Base-by-base conservation (phyloP, 2,888 invertebrate species). In the Tubulanus polymorphus region DNA sequence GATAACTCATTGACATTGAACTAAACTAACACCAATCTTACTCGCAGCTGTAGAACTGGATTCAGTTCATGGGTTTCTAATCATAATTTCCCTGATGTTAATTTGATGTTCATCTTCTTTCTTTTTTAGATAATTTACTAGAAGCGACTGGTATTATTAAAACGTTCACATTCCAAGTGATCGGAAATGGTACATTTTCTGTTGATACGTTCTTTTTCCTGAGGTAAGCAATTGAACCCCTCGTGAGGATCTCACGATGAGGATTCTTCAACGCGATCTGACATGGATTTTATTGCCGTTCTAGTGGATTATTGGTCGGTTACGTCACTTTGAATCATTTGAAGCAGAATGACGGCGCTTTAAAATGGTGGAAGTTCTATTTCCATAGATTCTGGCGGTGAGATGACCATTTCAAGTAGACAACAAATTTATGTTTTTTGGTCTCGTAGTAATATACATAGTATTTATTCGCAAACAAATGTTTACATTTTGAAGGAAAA, bases 181-280 rank as follows among this genome's bases (percentile, higher is more conserved):
- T 79, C 3, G 51, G 70, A 20, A 69, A 72, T 18, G 73, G 68
- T 8, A 64, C 72, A 2, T 66, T 69, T 30, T 71, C 74, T 8
- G 75, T 76, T 2, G 78, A 79, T 54, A 73, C 75, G 0, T 79
- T 79, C 65, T 75, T 79, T 54, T 37, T 75, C 32, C 65, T 79
- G 51, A 75, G 76, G 77, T 78, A 15, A 41, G 5, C 10, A 12
- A 32, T 12, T 10, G 35, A 32, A 32, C 5, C 6, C 6, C 15
- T 15, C 41, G 15, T 15, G 20, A 41, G 5, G 15, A 15, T 5
- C 6, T 8, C 41, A 41, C 15, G 15, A 12, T 32, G 35, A 10
- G n/a, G 10, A 32, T 32, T 32, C 35, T 32, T 32, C n/a, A n/a
- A 32, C 35, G n/a, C n/a, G 35, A 32, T 32, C 35, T n/a, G n/a